These are phyloP conservation scores for Speoplatyrhinus poulsoni DNA, from an alignment of 2,113 vertebrate genomes.

Conservation along the genomic window DNA sequence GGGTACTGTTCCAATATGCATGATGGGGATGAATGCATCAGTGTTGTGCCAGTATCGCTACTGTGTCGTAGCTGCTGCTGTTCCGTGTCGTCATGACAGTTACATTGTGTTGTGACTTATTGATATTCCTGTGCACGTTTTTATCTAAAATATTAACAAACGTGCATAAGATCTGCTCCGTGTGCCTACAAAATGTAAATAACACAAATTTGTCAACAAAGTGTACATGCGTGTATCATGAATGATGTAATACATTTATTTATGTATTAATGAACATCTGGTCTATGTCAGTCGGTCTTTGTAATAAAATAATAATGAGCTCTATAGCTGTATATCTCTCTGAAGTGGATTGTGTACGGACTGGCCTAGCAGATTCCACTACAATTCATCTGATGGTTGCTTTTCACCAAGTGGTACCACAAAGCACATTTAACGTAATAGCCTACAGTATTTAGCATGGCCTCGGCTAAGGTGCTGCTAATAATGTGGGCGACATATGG, in stretches of 20 bases:
- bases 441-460: background rate
- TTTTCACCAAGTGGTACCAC: background rate
- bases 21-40: slow-evolving; percentile 38
- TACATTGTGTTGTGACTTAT: background rate
- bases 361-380: background rate
- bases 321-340: background rate
- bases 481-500: slow-evolving; percentile 69
- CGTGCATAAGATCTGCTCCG: too few species aligned
- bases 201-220: too few species aligned
- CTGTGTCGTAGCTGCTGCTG: background rate
- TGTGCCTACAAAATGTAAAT: too few species aligned
- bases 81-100: background rate
- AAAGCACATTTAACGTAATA: too few species aligned
- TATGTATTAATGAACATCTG: too few species aligned
- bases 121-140: background rate
- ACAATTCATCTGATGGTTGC: background rate
- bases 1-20: slow-evolving; percentile 38
- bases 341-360: background rate
- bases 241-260: too few species aligned
- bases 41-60: background rate
- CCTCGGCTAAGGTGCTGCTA: slow-evolving; percentile 11
- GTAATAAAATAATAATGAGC: too few species aligned
- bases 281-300: too few species aligned
- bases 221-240: too few species aligned
- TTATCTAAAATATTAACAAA: too few species aligned